Conservation (phyloP, 2,888 invertebrate species). For the Enoplolaimus lenunculus region DNA sequence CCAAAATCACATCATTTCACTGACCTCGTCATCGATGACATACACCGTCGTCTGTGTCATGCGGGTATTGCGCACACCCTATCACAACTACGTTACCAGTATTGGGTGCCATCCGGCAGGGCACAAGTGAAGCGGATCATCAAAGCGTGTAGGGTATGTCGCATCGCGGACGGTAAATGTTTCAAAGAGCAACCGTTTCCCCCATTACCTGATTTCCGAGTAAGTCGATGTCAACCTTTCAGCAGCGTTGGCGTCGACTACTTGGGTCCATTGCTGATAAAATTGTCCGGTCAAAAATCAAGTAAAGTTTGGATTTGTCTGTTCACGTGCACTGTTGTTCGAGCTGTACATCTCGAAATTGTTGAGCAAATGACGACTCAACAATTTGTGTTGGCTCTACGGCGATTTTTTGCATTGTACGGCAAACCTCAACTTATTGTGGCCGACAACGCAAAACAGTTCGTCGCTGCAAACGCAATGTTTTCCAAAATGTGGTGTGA, state of each 20-base stretch:
- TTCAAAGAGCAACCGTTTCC: background rate
- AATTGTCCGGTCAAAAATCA: background rate
- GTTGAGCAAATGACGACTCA: background rate
- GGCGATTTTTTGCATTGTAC: background rate
- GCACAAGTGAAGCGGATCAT: background rate
- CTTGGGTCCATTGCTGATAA: background rate
- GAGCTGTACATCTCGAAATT: background rate
- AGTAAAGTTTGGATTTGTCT: conserved; percentile 1
- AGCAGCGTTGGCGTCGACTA: conserved; percentile 8
- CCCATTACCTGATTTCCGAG: background rate
- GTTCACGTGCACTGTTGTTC: background rate
- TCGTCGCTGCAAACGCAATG: background rate
- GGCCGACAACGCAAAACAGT: background rate
- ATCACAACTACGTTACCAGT: background rate
- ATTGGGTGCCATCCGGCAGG: conserved; percentile 13
- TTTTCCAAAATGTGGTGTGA: background rate
- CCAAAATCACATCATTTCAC: conserved; percentile 11
- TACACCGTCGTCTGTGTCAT: conserved; percentile 9
- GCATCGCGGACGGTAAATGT: background rate
- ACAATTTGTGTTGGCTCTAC: background rate
- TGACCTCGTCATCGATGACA: background rate
- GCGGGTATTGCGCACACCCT: conserved; percentile 14
- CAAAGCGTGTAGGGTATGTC: background rate
- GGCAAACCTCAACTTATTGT: background rate
- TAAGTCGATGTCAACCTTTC: background rate